Conservation (phyloP, 53 echinoderm and acorn worm species). For the Mesocentrotus franciscanus region DNA sequence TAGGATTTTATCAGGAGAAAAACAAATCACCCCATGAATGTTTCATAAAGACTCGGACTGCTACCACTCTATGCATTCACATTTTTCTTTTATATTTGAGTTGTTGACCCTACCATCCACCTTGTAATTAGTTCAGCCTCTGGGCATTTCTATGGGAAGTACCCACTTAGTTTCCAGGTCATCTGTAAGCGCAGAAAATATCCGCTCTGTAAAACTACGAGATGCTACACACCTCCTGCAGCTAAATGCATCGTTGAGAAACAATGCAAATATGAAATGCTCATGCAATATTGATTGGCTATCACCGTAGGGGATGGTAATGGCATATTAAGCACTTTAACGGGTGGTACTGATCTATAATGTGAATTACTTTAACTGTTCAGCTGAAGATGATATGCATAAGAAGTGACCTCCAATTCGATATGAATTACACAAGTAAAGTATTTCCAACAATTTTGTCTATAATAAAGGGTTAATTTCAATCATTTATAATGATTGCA, state of each 20-base stretch:
- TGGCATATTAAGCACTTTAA: background rate
- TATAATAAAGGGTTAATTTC: background rate
- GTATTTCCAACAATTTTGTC: background rate
- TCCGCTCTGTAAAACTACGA: background rate
- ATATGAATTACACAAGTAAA: background rate
- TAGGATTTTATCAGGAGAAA: background rate
- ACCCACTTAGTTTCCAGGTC: conserved; percentile 22
- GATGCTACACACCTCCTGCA: background rate
- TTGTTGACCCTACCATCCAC: background rate
- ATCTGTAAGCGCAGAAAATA: conserved; percentile 7
- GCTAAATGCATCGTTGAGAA: background rate
- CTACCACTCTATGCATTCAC: background rate
- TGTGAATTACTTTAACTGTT: background rate
- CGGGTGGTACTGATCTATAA: background rate
- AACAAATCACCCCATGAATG: background rate
- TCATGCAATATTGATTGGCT: conserved; percentile 30
- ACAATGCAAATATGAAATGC: conserved; percentile 32
- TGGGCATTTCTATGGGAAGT: background rate
- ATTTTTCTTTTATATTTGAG: background rate
- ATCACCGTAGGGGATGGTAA: background rate
- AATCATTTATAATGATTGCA: no score
- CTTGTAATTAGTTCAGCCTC: conserved; percentile 1
- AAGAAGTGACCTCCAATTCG: background rate
- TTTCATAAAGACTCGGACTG: background rate
- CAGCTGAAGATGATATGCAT: background rate